Evolutionary conservation across 1,140 invertebrate genomes (phyloP).

Genomic region (Bombus polaris): DNA sequence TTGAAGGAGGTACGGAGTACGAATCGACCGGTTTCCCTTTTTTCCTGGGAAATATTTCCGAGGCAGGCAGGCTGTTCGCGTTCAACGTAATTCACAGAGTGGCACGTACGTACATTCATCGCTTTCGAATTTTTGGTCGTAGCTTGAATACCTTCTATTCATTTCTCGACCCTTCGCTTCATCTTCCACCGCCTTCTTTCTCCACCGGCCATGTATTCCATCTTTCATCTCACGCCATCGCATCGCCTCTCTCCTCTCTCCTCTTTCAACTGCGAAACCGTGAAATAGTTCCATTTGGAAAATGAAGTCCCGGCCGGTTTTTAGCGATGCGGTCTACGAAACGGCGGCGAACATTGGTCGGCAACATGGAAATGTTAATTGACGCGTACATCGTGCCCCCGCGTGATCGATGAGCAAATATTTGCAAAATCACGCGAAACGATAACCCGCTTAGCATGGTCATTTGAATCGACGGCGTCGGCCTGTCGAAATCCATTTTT

Average conservation of each 20-base stretch:
- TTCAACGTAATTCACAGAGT: slow-evolving; percentile 12
- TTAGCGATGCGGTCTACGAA: slow-evolving; percentile 29
- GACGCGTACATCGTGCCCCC: slow-evolving; percentile 38
- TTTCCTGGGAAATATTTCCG: neutral
- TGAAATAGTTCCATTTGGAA: slow-evolving; percentile 65
- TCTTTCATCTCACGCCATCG: neutral
- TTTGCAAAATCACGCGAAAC: slow-evolving; percentile 65
- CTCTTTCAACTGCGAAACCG: neutral
- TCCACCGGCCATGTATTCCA: neutral
- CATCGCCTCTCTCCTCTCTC: no score
- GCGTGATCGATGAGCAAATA: slow-evolving; percentile 64
- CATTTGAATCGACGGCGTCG: slow-evolving; percentile 37
- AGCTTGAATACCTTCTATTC: slow-evolving; percentile 28
- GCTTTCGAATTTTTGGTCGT: slow-evolving; percentile 28
- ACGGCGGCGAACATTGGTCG: neutral
- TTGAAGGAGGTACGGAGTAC: neutral
- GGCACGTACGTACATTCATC: slow-evolving; percentile 9
- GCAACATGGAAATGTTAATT: slow-evolving; percentile 63
- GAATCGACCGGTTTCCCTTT: neutral
- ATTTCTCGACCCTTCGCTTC: slow-evolving; percentile 16
- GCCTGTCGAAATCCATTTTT: slow-evolving; percentile 40
- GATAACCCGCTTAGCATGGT: slow-evolving; percentile 60
- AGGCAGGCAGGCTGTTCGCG: neutral
- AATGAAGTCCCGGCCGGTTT: slow-evolving; percentile 57
- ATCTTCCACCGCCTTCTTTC: neutral